Base-by-base conservation (phyloP, 2,797 vertebrate species). In the Amniataba percoides region DNA sequence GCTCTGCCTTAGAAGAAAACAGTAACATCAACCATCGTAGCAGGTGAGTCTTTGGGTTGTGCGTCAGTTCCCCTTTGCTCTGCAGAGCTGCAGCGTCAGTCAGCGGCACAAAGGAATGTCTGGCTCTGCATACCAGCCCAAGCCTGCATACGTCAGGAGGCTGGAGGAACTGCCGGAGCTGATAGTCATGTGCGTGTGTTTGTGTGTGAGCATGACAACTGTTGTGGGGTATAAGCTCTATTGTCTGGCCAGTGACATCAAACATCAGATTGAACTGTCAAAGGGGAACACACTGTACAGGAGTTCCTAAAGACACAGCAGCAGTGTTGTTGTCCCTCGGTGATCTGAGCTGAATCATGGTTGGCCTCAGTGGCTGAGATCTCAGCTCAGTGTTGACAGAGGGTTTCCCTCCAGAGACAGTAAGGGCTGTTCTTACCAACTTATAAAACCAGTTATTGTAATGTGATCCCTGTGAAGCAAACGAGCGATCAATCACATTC, bases 51-150 rank as follows among this genome's bases (percentile, higher is more conserved):
- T 60, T 55, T 9, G 39, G 11, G 55, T 23, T 7, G 11, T 82
- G 77, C 71, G 60, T 91, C 83, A 56, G 57, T 55, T 55, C 23
- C 0, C 59, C 58, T 36, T 59, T 13, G 2, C 45, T 72, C 51
- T 21, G 62, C 64, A 11, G 25, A 80, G 62, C 60, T 58, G 66
- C 70, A 60, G 60, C 48, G 27, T 31, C 78, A 16, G 68, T 39
- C 49, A 55, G 77, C 78, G 21, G 31, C 14, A 46, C n/a, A 6
- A 40, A 90, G 74, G 85, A 91, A 92, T 89, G 82, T 87, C 80
- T 91, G 58, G 67, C 55, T 83, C 80, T 46, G 57, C 74, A 72
- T 82, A 75, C 86, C 82, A 58, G 72, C 62, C 80, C 21, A 60
- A 60, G 57, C 56, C 71, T 51, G 64, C 34, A 8, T 70, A 81